Base-by-base conservation (phyloP, 1,140 invertebrate genomes). In the Trichonephila clavata region DNA sequence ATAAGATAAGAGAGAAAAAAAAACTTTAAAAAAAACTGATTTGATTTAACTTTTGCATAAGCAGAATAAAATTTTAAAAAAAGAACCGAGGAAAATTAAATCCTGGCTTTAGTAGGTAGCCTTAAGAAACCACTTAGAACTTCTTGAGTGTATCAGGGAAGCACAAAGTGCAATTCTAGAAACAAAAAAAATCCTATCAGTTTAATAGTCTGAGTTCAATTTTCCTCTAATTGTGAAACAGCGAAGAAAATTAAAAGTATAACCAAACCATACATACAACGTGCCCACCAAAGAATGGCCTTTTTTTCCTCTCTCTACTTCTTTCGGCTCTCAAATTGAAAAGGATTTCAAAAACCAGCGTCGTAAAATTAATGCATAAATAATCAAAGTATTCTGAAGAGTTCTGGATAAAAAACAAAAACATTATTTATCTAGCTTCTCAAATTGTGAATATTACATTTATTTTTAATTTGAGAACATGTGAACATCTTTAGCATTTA, bases 201-300 rank as follows among this genome's bases (percentile, higher is more conserved):
- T 57, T 59, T 50, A 89, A 89, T 89, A 89, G 87, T 50, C 63
- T 89, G n/a, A 77, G 63, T 89, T 89, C 87, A 89, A 89, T 89
- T 89, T 77, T 89, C 87, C 21, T 89, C 87, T 89, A 89, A 89
- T 89, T 89, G 87, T 77, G 65, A 89, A 77, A 14, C 65, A 84
- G 83, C 43, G 43, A 89, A 89, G 43, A 65, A 89, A 89, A 89
- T 89, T 89, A 89, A 89, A 89, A 89, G 87, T 50, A 89, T 89
- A 89, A 89, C 32, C 43, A 18, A 65, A 16, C n/a, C 57, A 10
- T 84, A 18, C 83, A 84, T 59, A 59, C 83, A 59, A 50, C n/a
- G 1, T 60, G 13, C 57, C 7, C 1, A 21, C 10, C 2, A n/a
- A 59, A 20, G 14, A 4, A 60, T 20, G 16, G 16, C 8, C 83